phyloP scores from a whole-genome alignment of 2,113 vertebrate genomes.

The Anguilla japonica region DNA sequence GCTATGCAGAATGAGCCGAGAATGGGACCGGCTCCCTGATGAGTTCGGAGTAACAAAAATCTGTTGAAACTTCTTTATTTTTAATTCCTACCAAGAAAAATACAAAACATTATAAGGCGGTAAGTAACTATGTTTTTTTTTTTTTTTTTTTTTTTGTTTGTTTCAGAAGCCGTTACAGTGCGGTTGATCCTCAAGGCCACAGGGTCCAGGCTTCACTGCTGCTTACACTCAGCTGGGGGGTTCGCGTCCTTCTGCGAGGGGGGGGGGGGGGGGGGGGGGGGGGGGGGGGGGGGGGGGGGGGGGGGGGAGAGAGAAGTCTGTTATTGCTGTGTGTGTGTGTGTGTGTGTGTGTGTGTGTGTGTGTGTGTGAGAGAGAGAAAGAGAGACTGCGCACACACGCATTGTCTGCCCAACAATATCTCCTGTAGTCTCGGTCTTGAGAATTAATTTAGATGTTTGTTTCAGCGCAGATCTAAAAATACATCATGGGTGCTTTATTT shows the following conservation, averaged over 20 bases:
- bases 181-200: slow-evolving; percentile 90
- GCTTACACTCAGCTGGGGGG: slow-evolving; percentile 95
- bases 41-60: slow-evolving; percentile 83
- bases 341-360: background rate
- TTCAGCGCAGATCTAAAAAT: too few species aligned
- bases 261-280: slow-evolving; percentile 54
- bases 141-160: slow-evolving; percentile 43
- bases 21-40: slow-evolving; percentile 80
- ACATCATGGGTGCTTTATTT: too few species aligned
- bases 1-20: slow-evolving; percentile 81
- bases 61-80: slow-evolving; percentile 68
- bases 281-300: slow-evolving; percentile 35
- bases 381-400: background rate
- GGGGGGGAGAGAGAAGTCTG: background rate
- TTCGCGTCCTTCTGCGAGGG: slow-evolving; percentile 91
- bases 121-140: slow-evolving; percentile 85
- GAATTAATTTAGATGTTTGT: background rate
- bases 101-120: slow-evolving; percentile 99
- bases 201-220: slow-evolving; percentile 87
- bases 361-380: background rate
- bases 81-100: slow-evolving; percentile 91
- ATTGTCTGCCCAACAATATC: background rate
- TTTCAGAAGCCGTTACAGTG: slow-evolving; percentile 93
- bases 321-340: too few species aligned
- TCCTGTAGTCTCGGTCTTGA: background rate